Conservation (phyloP, 2,888 invertebrate species). For the Dynastes hyllus region DNA sequence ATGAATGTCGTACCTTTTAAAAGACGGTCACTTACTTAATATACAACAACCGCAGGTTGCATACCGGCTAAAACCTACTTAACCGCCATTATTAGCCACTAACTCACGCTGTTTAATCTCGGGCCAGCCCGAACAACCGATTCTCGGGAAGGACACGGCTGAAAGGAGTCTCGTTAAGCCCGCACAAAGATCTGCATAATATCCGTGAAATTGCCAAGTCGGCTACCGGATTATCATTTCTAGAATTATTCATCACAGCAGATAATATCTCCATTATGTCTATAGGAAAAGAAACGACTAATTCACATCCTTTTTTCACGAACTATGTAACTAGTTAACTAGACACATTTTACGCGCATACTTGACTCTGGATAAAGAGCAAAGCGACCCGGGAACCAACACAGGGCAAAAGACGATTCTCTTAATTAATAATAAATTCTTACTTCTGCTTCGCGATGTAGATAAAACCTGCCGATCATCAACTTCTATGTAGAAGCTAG, state of each 20-base stretch:
- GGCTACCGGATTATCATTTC: constrained; percentile 39
- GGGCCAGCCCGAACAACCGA: background rate
- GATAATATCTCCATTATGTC: constrained; percentile 16
- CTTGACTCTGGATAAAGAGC: background rate
- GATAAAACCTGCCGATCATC: background rate
- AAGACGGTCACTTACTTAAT: too few relatives aligned
- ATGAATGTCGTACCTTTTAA: too few relatives aligned
- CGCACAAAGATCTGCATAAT: constrained; percentile 39
- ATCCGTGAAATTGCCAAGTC: constrained; percentile 36
- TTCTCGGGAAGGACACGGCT: background rate
- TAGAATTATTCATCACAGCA: background rate
- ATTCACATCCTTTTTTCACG: background rate
- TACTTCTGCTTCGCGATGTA: too few relatives aligned
- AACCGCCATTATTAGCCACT: constrained; percentile 5
- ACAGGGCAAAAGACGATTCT: background rate
- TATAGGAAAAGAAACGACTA: background rate
- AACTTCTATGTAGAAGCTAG: background rate
- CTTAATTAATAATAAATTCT: constrained; percentile 13
- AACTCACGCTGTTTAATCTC: constrained; percentile 12
- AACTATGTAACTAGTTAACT: background rate
- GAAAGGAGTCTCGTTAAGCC: constrained; percentile 25
- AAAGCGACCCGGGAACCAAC: too few relatives aligned
- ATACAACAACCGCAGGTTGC: background rate
- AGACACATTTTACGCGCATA: background rate
- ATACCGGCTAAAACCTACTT: background rate